phyloP scores from a whole-genome alignment of 2,797 vertebrate species.

The Naso thynnoides region DNA sequence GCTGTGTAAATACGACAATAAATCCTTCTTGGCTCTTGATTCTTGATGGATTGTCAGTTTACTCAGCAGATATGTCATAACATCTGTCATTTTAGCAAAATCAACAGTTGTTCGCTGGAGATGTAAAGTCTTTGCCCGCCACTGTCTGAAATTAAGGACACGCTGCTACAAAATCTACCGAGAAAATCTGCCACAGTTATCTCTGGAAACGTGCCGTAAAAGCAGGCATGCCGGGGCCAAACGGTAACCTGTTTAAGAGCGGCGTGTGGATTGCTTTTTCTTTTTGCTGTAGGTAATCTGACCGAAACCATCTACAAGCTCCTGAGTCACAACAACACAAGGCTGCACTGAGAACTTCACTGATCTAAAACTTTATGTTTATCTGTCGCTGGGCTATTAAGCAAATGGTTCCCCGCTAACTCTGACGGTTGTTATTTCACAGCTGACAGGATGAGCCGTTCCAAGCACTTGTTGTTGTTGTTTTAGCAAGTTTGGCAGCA shows the following conservation, averaged over 20 bases:
- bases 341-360: background rate
- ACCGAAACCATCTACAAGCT: background rate
- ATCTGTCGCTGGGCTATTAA: background rate
- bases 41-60: too few relatives aligned
- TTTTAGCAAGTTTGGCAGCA: conserved; percentile 1
- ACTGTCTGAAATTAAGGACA: background rate
- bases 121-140: too few relatives aligned
- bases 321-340: background rate
- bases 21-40: too few relatives aligned
- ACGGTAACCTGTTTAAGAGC: background rate
- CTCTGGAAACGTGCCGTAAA: background rate
- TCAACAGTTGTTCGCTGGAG: background rate
- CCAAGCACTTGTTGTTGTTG: background rate
- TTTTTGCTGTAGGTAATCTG: background rate
- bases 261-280: background rate
- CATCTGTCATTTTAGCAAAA: background rate
- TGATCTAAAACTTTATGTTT: conserved; percentile 4
- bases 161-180: background rate
- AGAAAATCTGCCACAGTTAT: background rate
- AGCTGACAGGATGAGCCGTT: background rate
- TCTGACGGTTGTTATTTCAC: conserved; percentile 14
- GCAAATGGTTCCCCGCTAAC: conserved; percentile 18
- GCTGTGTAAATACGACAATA: too few relatives aligned
- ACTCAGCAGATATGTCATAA: too few relatives aligned
- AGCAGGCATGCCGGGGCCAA: too few relatives aligned